Conservation (phyloP, 2,888 invertebrate species). For the Lasioglossum zephyrum region DNA sequence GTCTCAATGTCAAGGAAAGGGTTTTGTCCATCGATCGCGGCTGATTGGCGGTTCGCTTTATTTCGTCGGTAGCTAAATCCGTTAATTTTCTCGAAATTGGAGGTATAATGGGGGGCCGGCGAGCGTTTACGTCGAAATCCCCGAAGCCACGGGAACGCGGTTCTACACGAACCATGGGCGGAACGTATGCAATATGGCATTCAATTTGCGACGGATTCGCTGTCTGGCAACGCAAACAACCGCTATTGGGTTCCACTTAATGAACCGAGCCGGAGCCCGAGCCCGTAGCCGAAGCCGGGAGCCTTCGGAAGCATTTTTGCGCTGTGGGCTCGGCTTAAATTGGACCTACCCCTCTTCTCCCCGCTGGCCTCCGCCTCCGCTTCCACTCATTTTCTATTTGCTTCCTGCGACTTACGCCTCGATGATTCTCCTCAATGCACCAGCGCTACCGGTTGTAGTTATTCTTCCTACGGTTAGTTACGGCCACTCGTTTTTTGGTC, state of each 20-base stretch:
- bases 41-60: background rate
- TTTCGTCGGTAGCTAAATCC: conserved; percentile 37
- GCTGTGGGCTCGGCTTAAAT: conserved; percentile 80
- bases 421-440: conserved; percentile 46
- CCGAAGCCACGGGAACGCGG: conserved; percentile 70
- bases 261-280: conserved; percentile 75
- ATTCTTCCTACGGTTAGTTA: conserved; percentile 15
- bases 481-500: conserved; percentile 14
- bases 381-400: conserved; percentile 67
- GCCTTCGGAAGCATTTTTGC: conserved; percentile 79
- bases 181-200: conserved; percentile 80
- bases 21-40: background rate
- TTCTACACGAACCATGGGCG: conserved; percentile 58
- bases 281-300: conserved; percentile 1
- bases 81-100: conserved; percentile 56
- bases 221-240: conserved; percentile 81
- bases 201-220: conserved; percentile 80
- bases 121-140: conserved; percentile 78
- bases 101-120: conserved; percentile 74
- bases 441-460: conserved; percentile 17
- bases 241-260: conserved; percentile 82
- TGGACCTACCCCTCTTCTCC: conserved; percentile 69
- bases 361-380: conserved; percentile 37
- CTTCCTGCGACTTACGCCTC: conserved; percentile 71
- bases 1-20: background rate